These are phyloP conservation scores for Cheilosia vulpina DNA, from an alignment of 2,888 invertebrate species.

Conservation along the genomic window DNA sequence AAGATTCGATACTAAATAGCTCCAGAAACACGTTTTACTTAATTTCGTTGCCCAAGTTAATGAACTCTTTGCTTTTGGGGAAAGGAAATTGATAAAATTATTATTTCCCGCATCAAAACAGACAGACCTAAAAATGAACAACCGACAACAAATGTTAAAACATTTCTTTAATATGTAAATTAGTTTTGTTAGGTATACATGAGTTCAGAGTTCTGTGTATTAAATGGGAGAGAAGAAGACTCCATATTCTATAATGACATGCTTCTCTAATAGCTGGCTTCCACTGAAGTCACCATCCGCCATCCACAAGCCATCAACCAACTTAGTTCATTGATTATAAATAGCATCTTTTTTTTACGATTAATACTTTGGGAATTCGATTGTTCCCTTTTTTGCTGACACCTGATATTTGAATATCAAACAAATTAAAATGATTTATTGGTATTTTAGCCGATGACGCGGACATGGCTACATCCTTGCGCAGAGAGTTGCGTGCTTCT, in stretches of 20 bases:
- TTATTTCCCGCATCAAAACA: conserved; percentile 45
- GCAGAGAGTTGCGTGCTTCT: background rate
- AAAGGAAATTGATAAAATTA: conserved; percentile 28
- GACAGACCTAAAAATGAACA: conserved; percentile 22
- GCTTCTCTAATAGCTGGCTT: background rate
- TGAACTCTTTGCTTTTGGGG: conserved; percentile 46
- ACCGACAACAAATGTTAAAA: conserved; percentile 40
- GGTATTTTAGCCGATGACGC: background rate
- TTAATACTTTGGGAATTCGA: conserved; percentile 37
- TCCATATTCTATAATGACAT: conserved; percentile 6
- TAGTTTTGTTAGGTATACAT: background rate
- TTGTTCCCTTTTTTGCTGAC: conserved; percentile 16
- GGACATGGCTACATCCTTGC: background rate
- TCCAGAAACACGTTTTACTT: conserved; percentile 24
- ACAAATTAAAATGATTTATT: conserved; percentile 23
- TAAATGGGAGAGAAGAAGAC: conserved; percentile 22
- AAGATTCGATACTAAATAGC: conserved; percentile 15
- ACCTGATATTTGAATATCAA: background rate
- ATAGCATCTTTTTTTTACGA: conserved; percentile 42
- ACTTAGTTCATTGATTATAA: conserved; percentile 59
- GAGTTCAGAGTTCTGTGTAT: conserved; percentile 1
- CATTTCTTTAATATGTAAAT: conserved; percentile 61
- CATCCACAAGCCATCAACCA: background rate
- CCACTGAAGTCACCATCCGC: conserved; percentile 3
- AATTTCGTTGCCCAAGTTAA: conserved; percentile 41